These are phyloP conservation scores for Zeugodacus cucurbitae DNA, from an alignment of 1,140 invertebrate genomes.

Conservation along the genomic window DNA sequence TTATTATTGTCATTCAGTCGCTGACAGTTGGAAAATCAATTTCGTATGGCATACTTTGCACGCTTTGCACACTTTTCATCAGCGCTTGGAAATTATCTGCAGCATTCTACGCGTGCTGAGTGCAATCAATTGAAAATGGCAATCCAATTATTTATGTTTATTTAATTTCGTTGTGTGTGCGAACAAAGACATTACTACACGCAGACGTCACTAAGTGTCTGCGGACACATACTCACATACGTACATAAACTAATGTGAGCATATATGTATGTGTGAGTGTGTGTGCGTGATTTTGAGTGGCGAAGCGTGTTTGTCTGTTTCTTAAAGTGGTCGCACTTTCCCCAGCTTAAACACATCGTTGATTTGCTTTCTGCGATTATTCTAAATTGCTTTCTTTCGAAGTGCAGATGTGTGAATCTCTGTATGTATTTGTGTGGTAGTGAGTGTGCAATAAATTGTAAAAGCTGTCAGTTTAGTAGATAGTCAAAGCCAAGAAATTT, in stretches of 20 bases:
- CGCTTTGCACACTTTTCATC: not conserved
- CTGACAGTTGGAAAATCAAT: slow-evolving; percentile 23
- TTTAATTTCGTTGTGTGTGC: not conserved
- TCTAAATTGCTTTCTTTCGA: not conserved
- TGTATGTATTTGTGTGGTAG: not conserved
- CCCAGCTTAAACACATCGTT: not conserved
- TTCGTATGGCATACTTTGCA: not conserved
- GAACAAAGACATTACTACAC: no score
- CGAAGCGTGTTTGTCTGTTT: not conserved
- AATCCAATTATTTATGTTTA: slow-evolving; percentile 33
- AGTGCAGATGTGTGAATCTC: not conserved
- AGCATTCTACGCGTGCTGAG: not conserved
- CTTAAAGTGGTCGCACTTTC: not conserved
- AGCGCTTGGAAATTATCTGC: not conserved
- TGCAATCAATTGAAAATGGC: slow-evolving; percentile 32
- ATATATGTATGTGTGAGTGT: not conserved
- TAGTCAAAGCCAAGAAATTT: not conserved
- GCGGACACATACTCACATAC: no score
- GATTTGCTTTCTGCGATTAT: not conserved
- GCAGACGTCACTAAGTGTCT: no score
- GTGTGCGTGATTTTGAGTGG: not conserved
- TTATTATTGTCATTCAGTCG: slow-evolving; percentile 2
- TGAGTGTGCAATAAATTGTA: not conserved
- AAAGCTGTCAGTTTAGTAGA: not conserved
- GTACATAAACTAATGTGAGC: not conserved